A percentile compares a stretch with the other conserved stretches of the same genome.
phyloP scores from a whole-genome alignment of 1,140 invertebrate genomes.

The Homalodisca vitripennis region DNA sequence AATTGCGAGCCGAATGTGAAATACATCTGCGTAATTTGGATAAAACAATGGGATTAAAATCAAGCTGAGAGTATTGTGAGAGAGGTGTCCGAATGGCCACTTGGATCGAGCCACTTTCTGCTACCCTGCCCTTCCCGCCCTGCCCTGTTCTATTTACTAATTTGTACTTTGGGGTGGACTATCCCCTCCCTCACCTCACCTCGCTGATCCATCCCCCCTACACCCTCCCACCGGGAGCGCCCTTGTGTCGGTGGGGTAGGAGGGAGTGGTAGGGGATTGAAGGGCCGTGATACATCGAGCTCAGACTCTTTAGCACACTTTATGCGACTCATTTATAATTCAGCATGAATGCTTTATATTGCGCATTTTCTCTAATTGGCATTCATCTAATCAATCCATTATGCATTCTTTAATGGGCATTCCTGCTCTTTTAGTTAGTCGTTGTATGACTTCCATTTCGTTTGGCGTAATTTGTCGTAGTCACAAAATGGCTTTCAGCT shows the following conservation, averaged over 20 bases:
- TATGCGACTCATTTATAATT: conserved; percentile 3
- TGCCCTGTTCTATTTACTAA: conserved; percentile 7
- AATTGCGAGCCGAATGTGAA: background rate
- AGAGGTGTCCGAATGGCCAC: conserved; percentile 10
- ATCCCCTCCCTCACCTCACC: background rate
- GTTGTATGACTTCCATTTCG: too few species aligned
- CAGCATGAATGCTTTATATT: conserved; percentile 9
- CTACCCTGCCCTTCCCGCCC: too few species aligned
- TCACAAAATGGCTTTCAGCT: too few species aligned
- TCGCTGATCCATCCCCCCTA: background rate
- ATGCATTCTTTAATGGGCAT: background rate
- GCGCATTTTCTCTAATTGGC: conserved; percentile 12
- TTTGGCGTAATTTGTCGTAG: too few species aligned
- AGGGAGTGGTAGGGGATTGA: background rate
- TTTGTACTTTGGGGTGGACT: conserved; percentile 7
- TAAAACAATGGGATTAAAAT: conserved; percentile 5
- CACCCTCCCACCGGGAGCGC: background rate
- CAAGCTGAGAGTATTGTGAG: background rate
- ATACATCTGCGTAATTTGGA: conserved; percentile 3
- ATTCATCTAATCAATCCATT: background rate
- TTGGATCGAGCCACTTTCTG: conserved; percentile 2
- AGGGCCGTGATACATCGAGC: background rate
- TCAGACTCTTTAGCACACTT: background rate
- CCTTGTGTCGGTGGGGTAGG: background rate
- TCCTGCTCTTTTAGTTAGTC: background rate